Conservation (phyloP, 2,113 vertebrate genomes). For the Erythrocercus mccallii region DNA sequence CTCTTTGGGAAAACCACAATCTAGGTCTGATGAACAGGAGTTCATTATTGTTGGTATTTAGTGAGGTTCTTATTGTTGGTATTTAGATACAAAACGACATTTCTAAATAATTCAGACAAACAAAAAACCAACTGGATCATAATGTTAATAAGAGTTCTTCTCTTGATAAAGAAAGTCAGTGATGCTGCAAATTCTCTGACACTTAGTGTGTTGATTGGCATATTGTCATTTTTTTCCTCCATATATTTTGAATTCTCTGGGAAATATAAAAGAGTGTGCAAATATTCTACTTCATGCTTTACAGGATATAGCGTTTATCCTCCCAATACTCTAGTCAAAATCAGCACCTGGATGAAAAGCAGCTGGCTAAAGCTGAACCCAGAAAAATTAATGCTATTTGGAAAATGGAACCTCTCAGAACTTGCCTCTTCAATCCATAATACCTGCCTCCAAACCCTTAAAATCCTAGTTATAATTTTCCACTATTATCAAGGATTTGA, state of each 20-base stretch:
- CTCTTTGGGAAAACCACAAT: background rate
- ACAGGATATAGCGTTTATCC: conserved; percentile 53
- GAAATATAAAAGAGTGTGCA: conserved; percentile 63
- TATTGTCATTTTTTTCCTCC: conserved; percentile 27
- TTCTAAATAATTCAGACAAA: conserved; percentile 44
- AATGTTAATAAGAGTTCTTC: conserved; percentile 60
- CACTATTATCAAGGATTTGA: conserved; percentile 9
- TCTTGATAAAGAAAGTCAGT: conserved; percentile 55
- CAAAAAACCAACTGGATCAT: conserved; percentile 47
- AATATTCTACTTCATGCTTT: conserved; percentile 58
- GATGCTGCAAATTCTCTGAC: conserved; percentile 56
- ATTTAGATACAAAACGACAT: conserved; percentile 17
- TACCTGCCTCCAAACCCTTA: conserved; percentile 36
- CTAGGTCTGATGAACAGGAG: background rate
- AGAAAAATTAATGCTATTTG: conserved; percentile 44
- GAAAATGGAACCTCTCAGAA: conserved; percentile 45
- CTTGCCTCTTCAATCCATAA: conserved; percentile 24
- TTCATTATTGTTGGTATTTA: conserved; percentile 35
- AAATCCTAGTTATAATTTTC: conserved; percentile 36
- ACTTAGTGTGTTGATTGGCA: conserved; percentile 49
- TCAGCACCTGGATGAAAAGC: conserved; percentile 61
- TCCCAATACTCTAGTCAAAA: conserved; percentile 51
- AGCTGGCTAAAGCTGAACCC: conserved; percentile 51
- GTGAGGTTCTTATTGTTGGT: conserved; percentile 28
- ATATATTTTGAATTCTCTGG: conserved; percentile 56